Evolutionary conservation across 2,113 vertebrate species (phyloP), one percentile per base, ranked within the genome.

Genomic region (Epinephelus moara): DNA sequence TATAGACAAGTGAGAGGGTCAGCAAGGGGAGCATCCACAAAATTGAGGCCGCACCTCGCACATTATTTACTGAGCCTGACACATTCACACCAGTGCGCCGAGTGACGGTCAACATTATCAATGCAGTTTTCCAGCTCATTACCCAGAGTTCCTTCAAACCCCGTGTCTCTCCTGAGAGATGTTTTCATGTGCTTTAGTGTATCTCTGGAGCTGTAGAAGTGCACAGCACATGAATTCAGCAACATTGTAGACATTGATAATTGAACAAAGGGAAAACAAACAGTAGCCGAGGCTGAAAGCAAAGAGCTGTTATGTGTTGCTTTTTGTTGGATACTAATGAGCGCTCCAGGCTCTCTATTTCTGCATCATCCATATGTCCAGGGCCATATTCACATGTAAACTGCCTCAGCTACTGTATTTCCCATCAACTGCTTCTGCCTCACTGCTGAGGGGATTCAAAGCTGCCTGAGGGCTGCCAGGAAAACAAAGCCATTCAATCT

Each of bases 51-150:
- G 11, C 59, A 61, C 50, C 78, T 80, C 49, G n/a, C 64, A 59
- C 59, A 78, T 72, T 86, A 83, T 88, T 87, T 68, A 87, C 83
- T 1, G 11, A 62, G 53, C 40, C 75, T 76, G 85, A 90, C 74
- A 82, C 68, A 19, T 15, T 81, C 49, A 56, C 70, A 63, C 75
- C 70, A 73, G 56, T 55, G 61, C 21, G 3, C 40, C 21, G 14
- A 49, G 80, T 57, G 79, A 56, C 21, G 23, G 52, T 78, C 81
- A 75, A 45, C 78, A 88, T 89, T 71, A 85, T 87, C 72, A 84
- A 63, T 88, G 70, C 80, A 53, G 55, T 87, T 92, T 90, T 91
- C 75, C 79, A 84, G 52, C 81, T 85, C 83, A 87, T 91, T 90
- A 85, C 50, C 78, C 80, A 74, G 56, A 83, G 74, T 86, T 76